Percentiles rank a stretch among this genome's conserved stretches.
Evolutionary conservation across 2,797 vertebrate genomes (phyloP).

Genomic region (Cercopithecus petaurista): DNA sequence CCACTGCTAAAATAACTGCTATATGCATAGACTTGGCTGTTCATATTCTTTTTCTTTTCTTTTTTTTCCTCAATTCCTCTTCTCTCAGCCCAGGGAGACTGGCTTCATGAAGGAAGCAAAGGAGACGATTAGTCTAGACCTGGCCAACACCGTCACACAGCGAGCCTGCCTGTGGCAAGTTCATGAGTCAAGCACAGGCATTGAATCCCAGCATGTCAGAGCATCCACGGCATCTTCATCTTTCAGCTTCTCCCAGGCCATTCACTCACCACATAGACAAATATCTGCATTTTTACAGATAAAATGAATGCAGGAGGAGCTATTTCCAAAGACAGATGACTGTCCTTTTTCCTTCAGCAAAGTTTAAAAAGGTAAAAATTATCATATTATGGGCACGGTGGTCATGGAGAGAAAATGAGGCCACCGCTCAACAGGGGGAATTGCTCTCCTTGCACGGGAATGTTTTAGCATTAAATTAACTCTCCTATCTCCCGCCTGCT

Average conservation of each 20-base stretch:
- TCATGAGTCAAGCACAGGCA: constrained; percentile 51
- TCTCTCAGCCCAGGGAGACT: background rate
- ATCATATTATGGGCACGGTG: constrained; percentile 81
- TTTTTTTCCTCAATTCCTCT: background rate
- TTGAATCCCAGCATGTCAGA: constrained; percentile 38
- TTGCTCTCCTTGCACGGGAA: constrained; percentile 82
- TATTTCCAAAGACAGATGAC: constrained; percentile 78
- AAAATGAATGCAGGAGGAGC: constrained; percentile 63
- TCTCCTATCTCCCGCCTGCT: constrained; percentile 84
- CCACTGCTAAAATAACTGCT: background rate
- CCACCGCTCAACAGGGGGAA: constrained; percentile 78
- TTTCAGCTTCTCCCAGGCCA: constrained; percentile 58
- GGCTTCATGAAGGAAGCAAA: background rate
- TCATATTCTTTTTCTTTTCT: background rate
- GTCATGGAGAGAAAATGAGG: constrained; percentile 84
- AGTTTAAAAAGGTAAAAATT: constrained; percentile 84
- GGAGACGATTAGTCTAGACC: background rate
- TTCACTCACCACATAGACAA: constrained; percentile 57
- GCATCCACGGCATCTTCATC: constrained; percentile 50
- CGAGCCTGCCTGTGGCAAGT: constrained; percentile 39
- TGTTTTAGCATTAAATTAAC: constrained; percentile 87
- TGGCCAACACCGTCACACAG: background rate
- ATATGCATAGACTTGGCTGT: background rate
- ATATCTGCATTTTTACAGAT: constrained; percentile 74
- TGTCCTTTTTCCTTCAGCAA: constrained; percentile 78